These are phyloP conservation scores for Drosophila pandora DNA, from an alignment of 1,140 invertebrate genomes.

Conservation along the genomic window DNA sequence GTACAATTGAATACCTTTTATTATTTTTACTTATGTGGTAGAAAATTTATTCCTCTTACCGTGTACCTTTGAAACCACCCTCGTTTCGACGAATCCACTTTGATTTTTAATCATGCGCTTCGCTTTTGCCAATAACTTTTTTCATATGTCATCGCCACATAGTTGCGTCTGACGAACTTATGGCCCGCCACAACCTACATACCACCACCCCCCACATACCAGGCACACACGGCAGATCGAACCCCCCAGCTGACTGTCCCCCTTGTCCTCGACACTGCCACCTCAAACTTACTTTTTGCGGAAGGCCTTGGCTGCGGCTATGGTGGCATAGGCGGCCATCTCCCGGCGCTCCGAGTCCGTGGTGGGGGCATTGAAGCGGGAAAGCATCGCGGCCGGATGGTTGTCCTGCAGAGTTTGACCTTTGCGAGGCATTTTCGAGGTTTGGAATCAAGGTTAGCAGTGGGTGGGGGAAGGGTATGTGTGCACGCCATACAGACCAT, in stretches of 20 bases:
- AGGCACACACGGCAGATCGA: not conserved
- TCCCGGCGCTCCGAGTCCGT: conserved; percentile 60
- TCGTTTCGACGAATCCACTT: conserved; percentile 27
- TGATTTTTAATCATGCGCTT: conserved; percentile 56
- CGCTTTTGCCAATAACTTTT: conserved; percentile 55
- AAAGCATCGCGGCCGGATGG: conserved; percentile 79
- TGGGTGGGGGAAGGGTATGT: not conserved
- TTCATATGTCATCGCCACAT: conserved; percentile 48
- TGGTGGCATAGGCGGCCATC: conserved; percentile 81
- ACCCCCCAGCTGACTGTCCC: not conserved
- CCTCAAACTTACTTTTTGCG: conserved; percentile 77
- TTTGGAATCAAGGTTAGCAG: conserved; percentile 17
- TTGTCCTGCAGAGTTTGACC: conserved; percentile 77
- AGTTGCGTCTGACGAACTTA: conserved; percentile 42
- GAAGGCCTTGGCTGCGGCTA: conserved; percentile 79
- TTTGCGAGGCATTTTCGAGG: conserved; percentile 30
- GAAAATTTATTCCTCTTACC: not conserved
- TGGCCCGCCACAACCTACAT: conserved; percentile 15
- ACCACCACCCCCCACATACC: not conserved
- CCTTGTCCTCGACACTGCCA: not conserved
- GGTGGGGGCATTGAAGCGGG: conserved; percentile 77
- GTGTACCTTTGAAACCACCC: conserved; percentile 2
- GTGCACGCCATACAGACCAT: conserved; percentile 61
- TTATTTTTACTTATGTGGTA: too few species aligned
- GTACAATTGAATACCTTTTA: too few species aligned